These are phyloP conservation scores for Oopsacas minuta DNA, from an alignment of 37 sponge, comb jelly and placozoan genomes.

Conservation along the genomic window DNA sequence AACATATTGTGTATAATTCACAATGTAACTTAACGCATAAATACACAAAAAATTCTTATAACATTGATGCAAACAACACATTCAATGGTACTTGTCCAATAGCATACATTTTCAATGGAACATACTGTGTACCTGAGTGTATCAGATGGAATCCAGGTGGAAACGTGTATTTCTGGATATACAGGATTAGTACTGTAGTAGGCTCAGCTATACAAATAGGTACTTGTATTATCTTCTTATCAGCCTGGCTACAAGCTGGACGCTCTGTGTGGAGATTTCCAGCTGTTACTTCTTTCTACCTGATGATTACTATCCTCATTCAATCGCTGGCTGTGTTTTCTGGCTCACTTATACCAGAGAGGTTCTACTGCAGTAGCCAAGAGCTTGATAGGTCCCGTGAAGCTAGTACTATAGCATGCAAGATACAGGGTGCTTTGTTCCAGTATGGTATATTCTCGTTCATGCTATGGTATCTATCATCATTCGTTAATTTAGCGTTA, in stretches of 20 bases:
- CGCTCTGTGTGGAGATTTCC: background rate
- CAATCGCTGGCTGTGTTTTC: background rate
- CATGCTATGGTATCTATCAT: background rate
- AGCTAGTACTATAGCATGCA: background rate
- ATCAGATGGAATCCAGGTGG: slow-evolving; percentile 10
- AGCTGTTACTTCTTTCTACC: background rate
- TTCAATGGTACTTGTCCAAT: background rate
- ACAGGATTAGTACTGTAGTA: background rate
- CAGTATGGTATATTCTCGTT: background rate
- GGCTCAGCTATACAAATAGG: background rate
- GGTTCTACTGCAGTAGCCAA: background rate
- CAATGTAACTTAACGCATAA: background rate
- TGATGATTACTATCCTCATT: background rate
- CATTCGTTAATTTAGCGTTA: background rate
- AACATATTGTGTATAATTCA: background rate
- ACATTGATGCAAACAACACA: background rate
- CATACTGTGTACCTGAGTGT: background rate
- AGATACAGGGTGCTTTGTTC: background rate
- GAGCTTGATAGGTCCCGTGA: background rate
- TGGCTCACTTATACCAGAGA: background rate
- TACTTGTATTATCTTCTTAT: background rate
- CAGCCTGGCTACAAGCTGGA: background rate
- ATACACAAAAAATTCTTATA: background rate
- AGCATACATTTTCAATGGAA: background rate
- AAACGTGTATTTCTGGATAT: background rate